These are phyloP conservation scores for Chelmon rostratus DNA, from an alignment of 2,797 vertebrate genomes.

Conservation along the genomic window DNA sequence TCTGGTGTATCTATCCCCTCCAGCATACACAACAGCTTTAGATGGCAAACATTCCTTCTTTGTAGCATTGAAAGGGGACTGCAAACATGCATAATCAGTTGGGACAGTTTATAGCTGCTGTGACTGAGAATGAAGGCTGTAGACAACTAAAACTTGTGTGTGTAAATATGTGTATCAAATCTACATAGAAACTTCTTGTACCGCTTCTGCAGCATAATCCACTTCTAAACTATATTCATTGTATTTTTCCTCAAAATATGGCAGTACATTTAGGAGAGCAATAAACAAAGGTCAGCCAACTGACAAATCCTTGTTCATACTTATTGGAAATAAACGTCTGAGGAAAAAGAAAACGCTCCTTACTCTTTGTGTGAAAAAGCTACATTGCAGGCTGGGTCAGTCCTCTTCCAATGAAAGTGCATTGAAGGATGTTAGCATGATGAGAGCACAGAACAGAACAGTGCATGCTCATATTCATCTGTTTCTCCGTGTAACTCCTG, in stretches of 20 bases:
- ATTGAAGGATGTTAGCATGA: not conserved
- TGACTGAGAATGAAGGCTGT: not conserved
- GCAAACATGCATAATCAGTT: not conserved
- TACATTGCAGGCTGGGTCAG: no score
- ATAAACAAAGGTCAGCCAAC: no score
- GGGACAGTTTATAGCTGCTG: not conserved
- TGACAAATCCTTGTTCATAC: no score
- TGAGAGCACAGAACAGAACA: not conserved
- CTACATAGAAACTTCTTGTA: not conserved
- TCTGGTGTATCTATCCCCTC: no score
- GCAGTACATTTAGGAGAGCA: no score
- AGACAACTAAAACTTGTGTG: not conserved
- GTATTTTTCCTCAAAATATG: no score
- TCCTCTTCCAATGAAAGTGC: not conserved
- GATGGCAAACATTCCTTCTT: not conserved
- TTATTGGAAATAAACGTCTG: not conserved
- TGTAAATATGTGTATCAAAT: not conserved
- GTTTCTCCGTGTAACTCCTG: not conserved
- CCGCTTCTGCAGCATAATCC: not conserved
- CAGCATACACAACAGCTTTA: not conserved
- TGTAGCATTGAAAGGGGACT: not conserved
- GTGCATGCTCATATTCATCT: not conserved
- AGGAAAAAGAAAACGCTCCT: not conserved
- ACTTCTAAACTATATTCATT: not conserved
- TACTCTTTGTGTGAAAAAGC: not conserved